Conservation (phyloP, 2,113 vertebrate genomes). For the Pithys albifrons region DNA sequence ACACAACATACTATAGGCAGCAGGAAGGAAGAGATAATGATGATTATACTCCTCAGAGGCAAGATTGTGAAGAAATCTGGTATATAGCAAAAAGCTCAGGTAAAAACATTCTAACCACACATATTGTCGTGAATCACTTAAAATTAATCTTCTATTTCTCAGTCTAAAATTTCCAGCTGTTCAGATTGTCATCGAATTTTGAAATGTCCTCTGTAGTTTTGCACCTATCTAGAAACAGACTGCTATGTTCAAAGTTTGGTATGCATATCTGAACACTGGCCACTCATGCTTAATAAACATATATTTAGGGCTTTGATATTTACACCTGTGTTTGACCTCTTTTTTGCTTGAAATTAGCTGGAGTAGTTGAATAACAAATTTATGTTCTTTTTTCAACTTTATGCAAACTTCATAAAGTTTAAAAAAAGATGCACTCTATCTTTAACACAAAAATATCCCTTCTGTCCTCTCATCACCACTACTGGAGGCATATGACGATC, state of each 20-base stretch:
- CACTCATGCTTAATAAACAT: not conserved
- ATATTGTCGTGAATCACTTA: not conserved
- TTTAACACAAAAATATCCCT: not conserved
- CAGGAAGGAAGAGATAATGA: not conserved
- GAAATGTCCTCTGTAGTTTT: not conserved
- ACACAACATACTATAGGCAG: not conserved
- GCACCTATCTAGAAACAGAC: not conserved
- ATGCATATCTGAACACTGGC: not conserved
- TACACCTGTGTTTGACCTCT: not conserved
- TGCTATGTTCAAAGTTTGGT: not conserved
- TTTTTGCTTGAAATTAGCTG: not conserved
- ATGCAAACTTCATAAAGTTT: not conserved
- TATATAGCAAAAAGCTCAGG: not conserved
- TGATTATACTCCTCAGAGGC: not conserved
- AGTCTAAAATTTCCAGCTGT: not conserved
- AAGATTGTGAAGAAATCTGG: not conserved
- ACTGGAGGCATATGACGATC: not conserved
- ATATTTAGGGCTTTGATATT: not conserved
- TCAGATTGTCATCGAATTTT: not conserved
- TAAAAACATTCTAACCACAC: not conserved
- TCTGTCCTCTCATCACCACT: not conserved
- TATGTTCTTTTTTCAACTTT: not conserved
- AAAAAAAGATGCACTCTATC: not conserved
- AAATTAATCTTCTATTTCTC: not conserved
- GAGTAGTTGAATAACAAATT: not conserved